Percentiles rank a stretch among this genome's conserved stretches.
Evolutionary conservation across 1,140 invertebrate species (phyloP).

Genomic region (Neuroterus valhalla): DNA sequence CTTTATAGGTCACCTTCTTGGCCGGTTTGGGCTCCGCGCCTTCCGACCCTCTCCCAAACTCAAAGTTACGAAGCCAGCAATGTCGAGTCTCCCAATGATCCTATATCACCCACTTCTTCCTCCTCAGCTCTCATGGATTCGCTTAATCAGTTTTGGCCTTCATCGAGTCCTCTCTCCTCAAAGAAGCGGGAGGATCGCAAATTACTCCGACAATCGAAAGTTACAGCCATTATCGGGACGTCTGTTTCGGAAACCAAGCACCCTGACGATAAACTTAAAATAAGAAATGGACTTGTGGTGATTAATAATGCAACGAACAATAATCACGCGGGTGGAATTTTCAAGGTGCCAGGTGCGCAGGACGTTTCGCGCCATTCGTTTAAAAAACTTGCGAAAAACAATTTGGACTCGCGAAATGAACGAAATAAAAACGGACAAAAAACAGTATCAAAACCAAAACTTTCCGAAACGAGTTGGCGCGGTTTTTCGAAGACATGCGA

Average conservation of each 20-base stretch:
- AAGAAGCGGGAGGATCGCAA: slow-evolving; percentile 24
- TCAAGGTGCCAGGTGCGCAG: slow-evolving; percentile 61
- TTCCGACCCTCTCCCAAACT: slow-evolving; percentile 68
- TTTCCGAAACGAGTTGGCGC: slow-evolving; percentile 65
- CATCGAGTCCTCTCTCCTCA: slow-evolving; percentile 52
- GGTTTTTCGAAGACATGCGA: slow-evolving; percentile 71
- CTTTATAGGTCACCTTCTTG: slow-evolving; percentile 77
- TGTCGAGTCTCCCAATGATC: slow-evolving; percentile 33
- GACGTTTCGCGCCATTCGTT: slow-evolving; percentile 38
- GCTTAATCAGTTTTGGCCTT: slow-evolving; percentile 62
- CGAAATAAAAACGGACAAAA: slow-evolving; percentile 38
- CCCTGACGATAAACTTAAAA: not conserved
- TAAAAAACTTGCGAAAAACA: slow-evolving; percentile 27
- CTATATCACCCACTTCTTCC: slow-evolving; percentile 48
- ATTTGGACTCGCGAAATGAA: slow-evolving; percentile 36
- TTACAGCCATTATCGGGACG: not conserved
- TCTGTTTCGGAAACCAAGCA: not conserved
- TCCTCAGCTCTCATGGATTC: slow-evolving; percentile 55
- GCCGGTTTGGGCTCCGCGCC: slow-evolving; percentile 76
- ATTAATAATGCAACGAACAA: not conserved
- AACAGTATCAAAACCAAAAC: slow-evolving; percentile 52
- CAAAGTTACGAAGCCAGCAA: slow-evolving; percentile 53
- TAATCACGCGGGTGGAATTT: slow-evolving; percentile 39
- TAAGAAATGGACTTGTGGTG: not conserved
- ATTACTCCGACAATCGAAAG: not conserved